phyloP scores from a whole-genome alignment of 2,113 vertebrate species.

The Pygoscelis antarcticus region DNA sequence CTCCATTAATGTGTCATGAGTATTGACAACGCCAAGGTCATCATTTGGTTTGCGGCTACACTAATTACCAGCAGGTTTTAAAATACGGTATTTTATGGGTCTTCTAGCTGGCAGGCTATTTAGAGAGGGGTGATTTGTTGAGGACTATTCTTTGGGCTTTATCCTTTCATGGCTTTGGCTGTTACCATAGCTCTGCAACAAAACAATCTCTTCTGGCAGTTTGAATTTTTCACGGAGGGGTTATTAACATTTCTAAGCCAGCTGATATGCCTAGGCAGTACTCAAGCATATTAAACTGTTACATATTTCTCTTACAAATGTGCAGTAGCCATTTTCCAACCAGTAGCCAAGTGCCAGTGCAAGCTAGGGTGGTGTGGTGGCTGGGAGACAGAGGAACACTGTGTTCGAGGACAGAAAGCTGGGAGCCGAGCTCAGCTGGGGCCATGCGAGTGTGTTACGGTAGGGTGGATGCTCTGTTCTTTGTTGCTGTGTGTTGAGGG shows the following conservation, averaged over 20 bases:
- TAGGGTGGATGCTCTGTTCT: background rate
- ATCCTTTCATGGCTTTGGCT: background rate
- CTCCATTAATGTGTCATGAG: background rate
- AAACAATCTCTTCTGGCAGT: background rate
- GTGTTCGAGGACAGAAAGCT: background rate
- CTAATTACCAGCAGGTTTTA: background rate
- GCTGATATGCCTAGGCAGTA: background rate
- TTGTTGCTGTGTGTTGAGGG: background rate
- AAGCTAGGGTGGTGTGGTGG: background rate
- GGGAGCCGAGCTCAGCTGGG: background rate
- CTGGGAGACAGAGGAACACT: background rate
- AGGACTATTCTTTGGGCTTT: background rate
- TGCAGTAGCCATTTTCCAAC: background rate
- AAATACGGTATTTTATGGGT: background rate
- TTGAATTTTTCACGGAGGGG: background rate
- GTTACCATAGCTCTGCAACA: background rate
- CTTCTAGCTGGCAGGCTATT: background rate
- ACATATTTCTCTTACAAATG: background rate
- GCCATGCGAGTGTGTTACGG: fast-evolving
- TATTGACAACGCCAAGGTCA: background rate
- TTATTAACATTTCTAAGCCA: background rate
- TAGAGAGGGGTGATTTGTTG: background rate
- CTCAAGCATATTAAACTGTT: background rate
- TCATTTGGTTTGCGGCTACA: background rate
- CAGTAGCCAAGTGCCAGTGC: fast-evolving